Conservation (phyloP, 2,888 invertebrate genomes). For the Leptinotarsa haldemani region DNA sequence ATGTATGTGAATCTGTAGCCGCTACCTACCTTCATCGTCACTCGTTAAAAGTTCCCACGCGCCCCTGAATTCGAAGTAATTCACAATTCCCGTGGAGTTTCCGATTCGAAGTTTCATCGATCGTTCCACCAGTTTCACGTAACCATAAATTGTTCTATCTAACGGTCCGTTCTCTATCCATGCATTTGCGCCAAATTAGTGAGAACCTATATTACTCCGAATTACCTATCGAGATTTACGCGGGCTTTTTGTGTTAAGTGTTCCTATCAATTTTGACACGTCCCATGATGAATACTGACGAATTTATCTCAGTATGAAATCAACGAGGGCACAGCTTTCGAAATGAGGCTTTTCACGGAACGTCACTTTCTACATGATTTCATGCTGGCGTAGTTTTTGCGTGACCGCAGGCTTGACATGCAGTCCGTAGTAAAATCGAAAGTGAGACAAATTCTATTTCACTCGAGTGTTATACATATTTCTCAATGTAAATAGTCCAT, state of each 20-base stretch:
- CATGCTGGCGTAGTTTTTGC: constrained; percentile 35
- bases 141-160: constrained; percentile 21
- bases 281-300: constrained; percentile 32
- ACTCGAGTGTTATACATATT: not conserved
- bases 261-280: constrained; percentile 35
- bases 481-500: not conserved
- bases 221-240: constrained; percentile 48
- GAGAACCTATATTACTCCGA: constrained; percentile 56
- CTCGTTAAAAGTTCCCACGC: not conserved
- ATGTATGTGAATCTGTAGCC: too few species aligned
- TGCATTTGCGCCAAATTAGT: constrained; percentile 53
- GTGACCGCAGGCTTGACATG: constrained; percentile 33
- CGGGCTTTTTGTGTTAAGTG: constrained; percentile 49
- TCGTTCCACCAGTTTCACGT: constrained; percentile 3
- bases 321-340: not conserved
- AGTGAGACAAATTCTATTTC: constrained; percentile 11
- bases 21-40: not conserved
- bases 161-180: constrained; percentile 16
- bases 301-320: constrained; percentile 29
- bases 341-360: constrained; percentile 11
- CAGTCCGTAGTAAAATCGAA: constrained; percentile 32
- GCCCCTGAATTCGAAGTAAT: not conserved
- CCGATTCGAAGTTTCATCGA: constrained; percentile 9
- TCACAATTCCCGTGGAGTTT: constrained; percentile 15
- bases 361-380: constrained; percentile 27